Evolutionary conservation across 2,888 invertebrate genomes (phyloP).

Genomic region (Chironomus tentans): DNA sequence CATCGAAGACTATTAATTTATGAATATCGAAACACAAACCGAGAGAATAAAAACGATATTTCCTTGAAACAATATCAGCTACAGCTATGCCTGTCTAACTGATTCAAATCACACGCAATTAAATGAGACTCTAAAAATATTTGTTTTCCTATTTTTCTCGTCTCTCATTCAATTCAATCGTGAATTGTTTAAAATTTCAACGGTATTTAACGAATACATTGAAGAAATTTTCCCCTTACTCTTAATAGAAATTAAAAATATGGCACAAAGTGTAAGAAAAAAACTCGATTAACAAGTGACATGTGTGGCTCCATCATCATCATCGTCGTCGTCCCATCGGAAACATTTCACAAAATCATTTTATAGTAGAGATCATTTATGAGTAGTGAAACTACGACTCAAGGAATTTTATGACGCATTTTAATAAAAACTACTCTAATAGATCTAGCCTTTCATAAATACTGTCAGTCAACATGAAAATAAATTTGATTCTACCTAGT

Average conservation of each 20-base stretch:
- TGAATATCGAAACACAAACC: too few relatives aligned
- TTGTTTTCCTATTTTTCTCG: not conserved
- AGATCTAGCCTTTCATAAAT: too few relatives aligned
- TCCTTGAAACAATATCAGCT: not conserved
- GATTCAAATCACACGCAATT: not conserved
- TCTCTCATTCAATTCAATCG: not conserved
- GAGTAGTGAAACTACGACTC: too few relatives aligned
- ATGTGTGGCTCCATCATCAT: not conserved
- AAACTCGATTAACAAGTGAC: constrained; percentile 14
- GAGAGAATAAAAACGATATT: not conserved
- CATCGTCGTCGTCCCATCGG: too few relatives aligned
- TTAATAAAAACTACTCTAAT: too few relatives aligned
- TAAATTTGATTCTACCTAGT: not conserved
- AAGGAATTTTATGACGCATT: too few relatives aligned
- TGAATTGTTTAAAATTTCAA: not conserved
- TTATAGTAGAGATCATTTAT: too few relatives aligned
- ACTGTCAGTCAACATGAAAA: not conserved
- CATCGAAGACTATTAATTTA: too few relatives aligned
- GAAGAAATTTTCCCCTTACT: not conserved
- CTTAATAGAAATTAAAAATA: not conserved
- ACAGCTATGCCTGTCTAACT: not conserved
- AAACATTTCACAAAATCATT: too few relatives aligned
- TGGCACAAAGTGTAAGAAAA: not conserved
- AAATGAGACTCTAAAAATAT: not conserved
- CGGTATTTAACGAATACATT: not conserved